Conservation (phyloP, 2,797 vertebrate genomes). For the Erethizon dorsatum region DNA sequence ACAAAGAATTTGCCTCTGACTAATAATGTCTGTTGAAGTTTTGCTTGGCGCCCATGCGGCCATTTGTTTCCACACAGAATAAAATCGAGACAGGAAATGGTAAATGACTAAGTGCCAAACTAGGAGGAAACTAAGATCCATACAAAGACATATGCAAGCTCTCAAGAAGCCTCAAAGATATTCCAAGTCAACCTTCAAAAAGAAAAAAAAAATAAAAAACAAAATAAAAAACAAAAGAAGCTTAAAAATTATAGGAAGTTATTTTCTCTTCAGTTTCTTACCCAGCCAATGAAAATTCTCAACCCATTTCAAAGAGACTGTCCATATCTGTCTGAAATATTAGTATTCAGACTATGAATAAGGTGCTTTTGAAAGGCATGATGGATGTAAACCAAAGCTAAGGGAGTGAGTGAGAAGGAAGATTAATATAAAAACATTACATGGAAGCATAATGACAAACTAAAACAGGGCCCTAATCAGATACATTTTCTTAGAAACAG, state of each 20-base stretch:
- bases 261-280: not conserved
- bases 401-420: not conserved
- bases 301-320: not conserved
- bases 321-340: not conserved
- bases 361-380: not conserved
- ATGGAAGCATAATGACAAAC: not conserved
- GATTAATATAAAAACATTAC: not conserved
- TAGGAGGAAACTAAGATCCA: not conserved
- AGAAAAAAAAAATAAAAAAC: not conserved
- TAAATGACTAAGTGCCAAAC: slow-evolving; percentile 9
- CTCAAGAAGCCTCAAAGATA: not conserved
- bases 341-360: not conserved
- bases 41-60: not conserved
- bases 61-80: not conserved
- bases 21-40: slow-evolving; percentile 38
- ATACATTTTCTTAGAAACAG: not conserved
- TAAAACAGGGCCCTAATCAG: slow-evolving; percentile 22
- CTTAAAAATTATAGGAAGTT: slow-evolving; percentile 15
- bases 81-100: not conserved
- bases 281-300: not conserved
- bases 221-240: not conserved
- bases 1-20: not conserved
- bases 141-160: not conserved
- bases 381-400: slow-evolving; percentile 28
- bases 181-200: not conserved